Conservation (phyloP, 2,888 invertebrate species). For the Agonopterix heracliana region DNA sequence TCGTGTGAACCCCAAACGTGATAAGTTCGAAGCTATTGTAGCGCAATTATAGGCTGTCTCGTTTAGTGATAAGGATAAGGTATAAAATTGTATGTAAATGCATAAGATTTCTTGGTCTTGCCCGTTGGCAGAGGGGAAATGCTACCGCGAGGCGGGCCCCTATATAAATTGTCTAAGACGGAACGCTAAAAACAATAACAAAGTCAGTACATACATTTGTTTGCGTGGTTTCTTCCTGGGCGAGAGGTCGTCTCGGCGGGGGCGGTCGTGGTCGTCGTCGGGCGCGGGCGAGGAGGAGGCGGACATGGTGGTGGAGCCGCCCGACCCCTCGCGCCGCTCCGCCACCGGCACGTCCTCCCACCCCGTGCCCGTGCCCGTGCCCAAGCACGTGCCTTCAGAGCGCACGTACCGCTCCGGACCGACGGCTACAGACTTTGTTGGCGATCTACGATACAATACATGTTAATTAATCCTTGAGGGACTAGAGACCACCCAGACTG, state of each 20-base stretch:
- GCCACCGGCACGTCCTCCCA: slow-evolving; percentile 42
- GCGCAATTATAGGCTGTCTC: too few species aligned
- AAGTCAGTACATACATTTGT: slow-evolving; percentile 81
- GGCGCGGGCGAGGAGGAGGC: slow-evolving; percentile 89
- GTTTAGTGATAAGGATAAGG: too few species aligned
- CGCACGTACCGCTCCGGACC: slow-evolving; percentile 15
- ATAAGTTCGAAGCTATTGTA: too few species aligned
- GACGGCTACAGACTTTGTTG: slow-evolving; percentile 57
- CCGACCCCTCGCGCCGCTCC: slow-evolving; percentile 32
- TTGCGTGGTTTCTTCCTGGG: slow-evolving; percentile 95
- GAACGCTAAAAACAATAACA: background rate
- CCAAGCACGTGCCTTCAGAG: slow-evolving; percentile 44
- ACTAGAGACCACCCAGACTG: too few species aligned
- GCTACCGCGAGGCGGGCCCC: too few species aligned
- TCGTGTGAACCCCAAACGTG: too few species aligned
- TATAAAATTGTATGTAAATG: too few species aligned
- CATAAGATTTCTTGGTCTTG: too few species aligned
- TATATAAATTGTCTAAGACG: too few species aligned
- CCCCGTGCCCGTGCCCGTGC: slow-evolving; percentile 23
- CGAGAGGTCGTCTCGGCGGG: slow-evolving; percentile 45
- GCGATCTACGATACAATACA: slow-evolving; percentile 59
- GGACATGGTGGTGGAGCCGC: slow-evolving; percentile 90
- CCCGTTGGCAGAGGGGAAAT: too few species aligned
- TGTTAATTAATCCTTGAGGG: too few species aligned
- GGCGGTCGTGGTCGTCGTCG: slow-evolving; percentile 65